Evolutionary conservation across 2,113 vertebrate genomes (phyloP).

Genomic region (Neolamprologus hecqui): DNA sequence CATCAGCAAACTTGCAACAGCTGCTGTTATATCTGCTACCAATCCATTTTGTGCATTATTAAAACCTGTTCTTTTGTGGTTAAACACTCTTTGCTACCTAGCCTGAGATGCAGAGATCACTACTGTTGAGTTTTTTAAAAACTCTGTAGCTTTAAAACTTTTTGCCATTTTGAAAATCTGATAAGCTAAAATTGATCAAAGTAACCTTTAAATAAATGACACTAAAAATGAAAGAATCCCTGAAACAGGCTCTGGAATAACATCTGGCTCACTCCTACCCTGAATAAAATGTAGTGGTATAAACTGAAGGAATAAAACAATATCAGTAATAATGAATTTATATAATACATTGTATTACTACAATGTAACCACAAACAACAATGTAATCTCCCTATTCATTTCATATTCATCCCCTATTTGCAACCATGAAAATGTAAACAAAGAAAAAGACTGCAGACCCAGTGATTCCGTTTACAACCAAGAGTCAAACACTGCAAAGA

Average conservation of each 20-base stretch:
- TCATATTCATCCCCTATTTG: not conserved
- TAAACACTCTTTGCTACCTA: not conserved
- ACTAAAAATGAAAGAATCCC: not conserved
- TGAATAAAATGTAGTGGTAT: not conserved
- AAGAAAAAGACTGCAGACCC: not conserved
- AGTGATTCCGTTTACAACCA: not conserved
- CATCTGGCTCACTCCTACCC: not conserved
- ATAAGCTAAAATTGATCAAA: not conserved
- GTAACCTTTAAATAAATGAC: not conserved
- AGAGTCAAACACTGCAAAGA: not conserved
- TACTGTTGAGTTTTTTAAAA: not conserved
- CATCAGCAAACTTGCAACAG: not conserved
- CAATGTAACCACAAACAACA: not conserved
- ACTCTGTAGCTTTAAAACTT: not conserved
- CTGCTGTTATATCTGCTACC: not conserved
- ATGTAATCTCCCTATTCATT: not conserved
- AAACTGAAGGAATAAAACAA: not conserved
- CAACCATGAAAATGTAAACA: not conserved
- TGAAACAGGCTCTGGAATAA: not conserved
- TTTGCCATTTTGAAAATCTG: not conserved
- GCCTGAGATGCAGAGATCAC: not conserved
- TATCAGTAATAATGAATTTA: not conserved
- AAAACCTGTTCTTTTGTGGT: not conserved
- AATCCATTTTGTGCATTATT: not conserved
- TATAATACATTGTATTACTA: not conserved